Evolutionary conservation across 1,140 invertebrate genomes (phyloP), one percentile per base, ranked within the genome.

Genomic region (Drosophila repletoides): DNA sequence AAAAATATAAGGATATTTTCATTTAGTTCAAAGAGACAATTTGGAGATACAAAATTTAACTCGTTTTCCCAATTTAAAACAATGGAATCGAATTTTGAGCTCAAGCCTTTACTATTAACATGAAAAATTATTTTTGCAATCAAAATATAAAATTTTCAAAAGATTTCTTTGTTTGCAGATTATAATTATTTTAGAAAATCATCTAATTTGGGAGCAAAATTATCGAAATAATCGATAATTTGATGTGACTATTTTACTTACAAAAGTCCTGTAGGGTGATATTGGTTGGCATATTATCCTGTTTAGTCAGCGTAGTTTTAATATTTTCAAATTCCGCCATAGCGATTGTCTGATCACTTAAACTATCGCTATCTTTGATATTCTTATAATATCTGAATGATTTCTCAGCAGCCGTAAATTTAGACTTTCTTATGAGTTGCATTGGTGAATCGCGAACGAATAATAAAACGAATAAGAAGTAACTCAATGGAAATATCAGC

Each of bases 401-500:
- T 22, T 45, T 34, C 9, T 84, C 66, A 0, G 88, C 88, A 0
- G 53, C 76, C 0, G 41, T 12, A 15, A 40, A 56, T 10, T 81
- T 70, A 0, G 59, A 61, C 2, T 56, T 66, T n/a, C 48, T 38
- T 10, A 89, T 72, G 3, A 89, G 43, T 41, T 80, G 77, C 58
- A 74, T 77, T 0, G 88, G 81, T 0, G 87, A 80, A 19, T 89
- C 88, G n/a, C 65, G 74, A 0, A 89, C 49, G 5, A 77, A 74
- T 0, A 84, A 12, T 5, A 81, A 28, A 0, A 72, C 59, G 5
- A 24, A 52, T 6, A 84, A 21, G 0, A 84, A 56, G 17, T 72
- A 84, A 26, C 52, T 36, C 0, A 84, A 0, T 1, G 88, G 88
- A 17, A 73, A 21, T 3, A 58, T 17, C 0, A 89, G 17, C 5